Conservation (phyloP, 2,797 vertebrate species). For the Crax fasciolata region DNA sequence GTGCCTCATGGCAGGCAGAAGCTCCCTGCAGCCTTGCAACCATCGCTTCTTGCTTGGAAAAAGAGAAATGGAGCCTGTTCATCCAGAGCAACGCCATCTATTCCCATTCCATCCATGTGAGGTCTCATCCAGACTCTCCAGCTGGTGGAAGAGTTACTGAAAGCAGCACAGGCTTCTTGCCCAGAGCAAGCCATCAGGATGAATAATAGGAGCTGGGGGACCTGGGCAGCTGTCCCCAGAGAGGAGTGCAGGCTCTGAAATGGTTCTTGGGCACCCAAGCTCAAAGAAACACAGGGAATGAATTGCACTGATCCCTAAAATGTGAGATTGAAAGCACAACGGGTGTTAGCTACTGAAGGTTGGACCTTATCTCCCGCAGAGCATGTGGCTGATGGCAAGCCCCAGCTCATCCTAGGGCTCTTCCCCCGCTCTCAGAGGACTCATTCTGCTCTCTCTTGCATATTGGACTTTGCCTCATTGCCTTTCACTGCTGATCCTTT, state of each 20-base stretch:
- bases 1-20: fast-evolving
- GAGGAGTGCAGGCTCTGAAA: neutral
- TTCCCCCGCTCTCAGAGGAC: neutral
- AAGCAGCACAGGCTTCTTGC: neutral
- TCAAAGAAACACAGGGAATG: neutral
- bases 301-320: neutral
- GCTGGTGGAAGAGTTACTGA: neutral
- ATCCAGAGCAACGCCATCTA: neutral
- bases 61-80: neutral
- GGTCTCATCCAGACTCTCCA: neutral
- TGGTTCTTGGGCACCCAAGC: neutral
- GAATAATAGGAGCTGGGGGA: neutral
- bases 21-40: neutral
- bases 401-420: neutral
- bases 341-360: neutral
- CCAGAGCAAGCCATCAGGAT: neutral
- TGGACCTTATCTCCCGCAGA: neutral
- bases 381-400: neutral
- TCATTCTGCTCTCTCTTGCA: neutral
- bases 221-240: neutral
- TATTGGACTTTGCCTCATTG: neutral
- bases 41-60: neutral
- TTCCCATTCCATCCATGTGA: neutral
- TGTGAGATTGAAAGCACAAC: neutral
- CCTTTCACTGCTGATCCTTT: neutral